Evolutionary conservation across 2,797 vertebrate genomes (phyloP).

Genomic region (Balearica regulorum): DNA sequence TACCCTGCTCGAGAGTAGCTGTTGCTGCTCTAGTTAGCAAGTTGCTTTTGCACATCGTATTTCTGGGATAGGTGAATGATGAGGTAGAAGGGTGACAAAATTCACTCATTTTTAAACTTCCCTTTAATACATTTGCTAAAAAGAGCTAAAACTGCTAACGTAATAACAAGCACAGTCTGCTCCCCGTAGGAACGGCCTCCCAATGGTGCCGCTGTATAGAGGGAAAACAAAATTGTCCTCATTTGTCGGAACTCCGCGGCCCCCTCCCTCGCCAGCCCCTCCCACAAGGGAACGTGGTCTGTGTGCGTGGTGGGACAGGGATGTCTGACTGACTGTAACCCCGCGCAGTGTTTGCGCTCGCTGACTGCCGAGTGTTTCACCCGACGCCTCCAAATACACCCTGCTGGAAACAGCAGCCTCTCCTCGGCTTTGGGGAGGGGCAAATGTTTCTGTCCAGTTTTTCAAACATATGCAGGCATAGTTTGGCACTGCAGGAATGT

Average conservation of each 20-base stretch:
- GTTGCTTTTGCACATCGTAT: neutral
- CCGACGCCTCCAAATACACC: rapidly evolving
- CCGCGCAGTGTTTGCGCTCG: rapidly evolving
- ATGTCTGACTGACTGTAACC: neutral
- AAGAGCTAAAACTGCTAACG: neutral
- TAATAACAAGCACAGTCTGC: rapidly evolving
- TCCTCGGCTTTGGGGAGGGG: neutral
- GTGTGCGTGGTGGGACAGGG: neutral
- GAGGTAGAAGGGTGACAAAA: slow-evolving; percentile 8
- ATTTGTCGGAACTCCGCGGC: neutral
- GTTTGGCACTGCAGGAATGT: neutral
- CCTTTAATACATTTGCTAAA: neutral
- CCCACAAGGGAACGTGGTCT: neutral
- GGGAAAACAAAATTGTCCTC: neutral
- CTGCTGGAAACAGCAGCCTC: neutral
- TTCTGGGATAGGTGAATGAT: neutral
- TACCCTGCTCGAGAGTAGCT: neutral
- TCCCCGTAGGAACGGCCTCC: neutral
- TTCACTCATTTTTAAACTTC: neutral
- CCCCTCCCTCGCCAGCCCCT: neutral
- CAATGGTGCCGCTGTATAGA: neutral
- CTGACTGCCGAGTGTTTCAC: neutral
- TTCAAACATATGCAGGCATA: neutral
- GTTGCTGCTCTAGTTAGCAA: neutral
- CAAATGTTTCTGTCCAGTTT: neutral